Evolutionary conservation across 2,888 invertebrate genomes (phyloP), one percentile per base, ranked within the genome.

Genomic region (Torymus texanus): DNA sequence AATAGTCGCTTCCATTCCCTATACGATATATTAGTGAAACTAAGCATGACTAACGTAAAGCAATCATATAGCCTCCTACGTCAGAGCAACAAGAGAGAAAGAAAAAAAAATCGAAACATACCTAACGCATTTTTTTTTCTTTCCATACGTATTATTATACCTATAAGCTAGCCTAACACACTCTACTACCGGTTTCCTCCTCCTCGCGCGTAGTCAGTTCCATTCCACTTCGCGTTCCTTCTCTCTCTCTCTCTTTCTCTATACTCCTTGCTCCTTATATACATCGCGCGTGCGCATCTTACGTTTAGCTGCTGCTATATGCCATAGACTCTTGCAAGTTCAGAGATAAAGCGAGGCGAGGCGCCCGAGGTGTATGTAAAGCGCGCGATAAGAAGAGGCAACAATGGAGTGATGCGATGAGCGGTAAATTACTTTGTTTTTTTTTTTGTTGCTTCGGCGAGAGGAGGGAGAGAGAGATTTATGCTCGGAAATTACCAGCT

Each of bases 391-490:
- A 79, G 78, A 74, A 75, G 29, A 50, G 21, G 65, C 24, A 75
- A 75, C 79, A 71, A 75, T 79, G 59, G 56, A 0, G 53, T n/a
- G 59, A 75, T 16, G 66, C 75, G 66, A 75, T 66, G 75, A 75
- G 66, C 75, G 66, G 66, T 75, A 75, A 75, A 75, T 75, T 75
- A 75, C 59, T 59, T 50, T 50, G 59, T 53, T 29, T 75, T 75
- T 75, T 75, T 58, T 50, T 3, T 53, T 29, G 53, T 8, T 21
- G 63, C n/a, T 11, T 1, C 18, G 12, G 18, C 10, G 13, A 50
- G 14, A n/a, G 41, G 41, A 41, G 41, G 29, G 29, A 29, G 29
- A 3, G 50, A 18, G 58, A 56, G 51, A 77, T 77, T 41, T 56
- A 56, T 41, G 61, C 21, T 71, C 29, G 55, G 0, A 56, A 66